A percentile compares a stretch with the other conserved stretches of the same genome.
phyloP scores from a whole-genome alignment of 2,888 invertebrate species.

The Habrosyne pyritoides region DNA sequence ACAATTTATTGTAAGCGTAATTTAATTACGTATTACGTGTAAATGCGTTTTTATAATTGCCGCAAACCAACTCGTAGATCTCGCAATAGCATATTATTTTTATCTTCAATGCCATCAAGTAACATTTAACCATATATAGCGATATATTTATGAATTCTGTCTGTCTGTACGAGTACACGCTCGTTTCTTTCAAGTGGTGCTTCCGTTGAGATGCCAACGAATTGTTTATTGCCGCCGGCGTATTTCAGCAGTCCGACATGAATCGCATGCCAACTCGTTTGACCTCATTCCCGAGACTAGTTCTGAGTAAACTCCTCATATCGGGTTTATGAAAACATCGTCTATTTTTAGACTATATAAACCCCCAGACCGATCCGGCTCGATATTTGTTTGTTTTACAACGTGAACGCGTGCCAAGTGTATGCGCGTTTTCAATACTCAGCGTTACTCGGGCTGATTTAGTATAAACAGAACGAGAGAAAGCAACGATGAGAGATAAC shows the following conservation, averaged over 20 bases:
- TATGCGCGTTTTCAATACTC: slow-evolving; percentile 60
- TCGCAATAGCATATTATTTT: slow-evolving; percentile 2
- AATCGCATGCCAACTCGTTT: slow-evolving; percentile 75
- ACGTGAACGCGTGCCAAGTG: slow-evolving; percentile 70
- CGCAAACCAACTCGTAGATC: background rate
- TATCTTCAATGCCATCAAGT: slow-evolving; percentile 3
- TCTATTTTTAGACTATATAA: slow-evolving; percentile 73
- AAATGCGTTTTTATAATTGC: background rate
- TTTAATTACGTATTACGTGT: slow-evolving; percentile 4
- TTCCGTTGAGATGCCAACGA: slow-evolving; percentile 48
- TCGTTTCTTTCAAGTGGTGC: slow-evolving; percentile 30
- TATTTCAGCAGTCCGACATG: slow-evolving; percentile 58
- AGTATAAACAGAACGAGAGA: slow-evolving; percentile 53
- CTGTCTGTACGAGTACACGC: background rate
- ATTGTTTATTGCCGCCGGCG: slow-evolving; percentile 63
- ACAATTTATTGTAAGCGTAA: slow-evolving; percentile 50
- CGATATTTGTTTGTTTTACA: slow-evolving; percentile 75
- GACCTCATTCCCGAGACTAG: slow-evolving; percentile 78
- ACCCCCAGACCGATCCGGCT: slow-evolving; percentile 64
- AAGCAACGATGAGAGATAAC: slow-evolving; percentile 48
- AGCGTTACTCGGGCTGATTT: slow-evolving; percentile 52
- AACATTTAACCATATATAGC: background rate
- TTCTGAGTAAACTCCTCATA: slow-evolving; percentile 77
- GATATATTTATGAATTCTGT: background rate
- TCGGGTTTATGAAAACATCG: slow-evolving; percentile 76